These are phyloP conservation scores for Lampropteryx suffumata DNA, from an alignment of 2,888 invertebrate species.

Conservation along the genomic window DNA sequence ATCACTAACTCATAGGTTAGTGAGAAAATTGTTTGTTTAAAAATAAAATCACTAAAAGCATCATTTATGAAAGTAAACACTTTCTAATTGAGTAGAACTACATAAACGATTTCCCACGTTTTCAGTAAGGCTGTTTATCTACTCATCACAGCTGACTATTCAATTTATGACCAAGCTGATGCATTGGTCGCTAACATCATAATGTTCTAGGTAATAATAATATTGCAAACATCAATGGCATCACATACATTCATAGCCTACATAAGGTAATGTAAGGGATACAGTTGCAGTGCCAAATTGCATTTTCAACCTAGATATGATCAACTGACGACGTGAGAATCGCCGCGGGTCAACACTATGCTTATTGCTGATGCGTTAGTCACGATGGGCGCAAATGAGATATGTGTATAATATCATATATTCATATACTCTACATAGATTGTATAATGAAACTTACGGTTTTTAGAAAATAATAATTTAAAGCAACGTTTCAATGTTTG, in stretches of 20 bases:
- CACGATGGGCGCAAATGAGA: conserved; percentile 40
- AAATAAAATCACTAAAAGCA: too few species aligned
- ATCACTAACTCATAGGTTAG: too few species aligned
- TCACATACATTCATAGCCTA: too few species aligned
- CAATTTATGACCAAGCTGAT: conserved; percentile 1
- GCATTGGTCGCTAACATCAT: conserved; percentile 5
- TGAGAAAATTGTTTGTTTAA: neutral
- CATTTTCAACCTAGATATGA: conserved; percentile 47
- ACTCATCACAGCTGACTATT: neutral
- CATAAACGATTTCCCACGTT: conserved; percentile 1
- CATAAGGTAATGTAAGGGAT: neutral
- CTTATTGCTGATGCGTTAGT: conserved; percentile 52
- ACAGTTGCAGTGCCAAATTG: conserved; percentile 18
- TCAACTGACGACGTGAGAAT: conserved; percentile 52
- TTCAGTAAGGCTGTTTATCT: neutral
- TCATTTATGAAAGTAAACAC: neutral
- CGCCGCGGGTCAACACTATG: conserved; percentile 44
- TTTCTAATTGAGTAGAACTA: neutral
- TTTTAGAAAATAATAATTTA: too few species aligned
- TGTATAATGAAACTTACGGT: too few species aligned
- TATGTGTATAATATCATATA: neutral
- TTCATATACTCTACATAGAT: too few species aligned
- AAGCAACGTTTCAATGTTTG: too few species aligned
- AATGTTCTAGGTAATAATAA: neutral
- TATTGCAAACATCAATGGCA: conserved; percentile 2